Evolutionary conservation across 1,140 invertebrate species (phyloP), one percentile per base, ranked within the genome.

Genomic region (Plectrocnemia conspersa): DNA sequence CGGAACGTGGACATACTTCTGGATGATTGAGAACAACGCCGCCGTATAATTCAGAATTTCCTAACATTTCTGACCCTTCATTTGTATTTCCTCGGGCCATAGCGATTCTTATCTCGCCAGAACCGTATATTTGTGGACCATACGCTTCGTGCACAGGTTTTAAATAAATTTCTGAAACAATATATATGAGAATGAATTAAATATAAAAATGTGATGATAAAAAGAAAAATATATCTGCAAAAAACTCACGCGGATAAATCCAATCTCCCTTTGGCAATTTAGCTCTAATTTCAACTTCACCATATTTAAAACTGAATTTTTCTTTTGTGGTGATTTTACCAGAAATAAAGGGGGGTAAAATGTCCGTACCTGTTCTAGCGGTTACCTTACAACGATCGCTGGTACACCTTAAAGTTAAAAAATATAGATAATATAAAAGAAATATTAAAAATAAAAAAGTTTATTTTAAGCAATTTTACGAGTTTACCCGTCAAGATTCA

Each of bases 231-330:
- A 29, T 7, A 29, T n/a, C n/a, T n/a, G n/a, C n/a, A n/a, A n/a
- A n/a, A n/a, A n/a, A n/a, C n/a, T 44, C 68, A 82, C 85, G 80
- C 68, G 87, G 86, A 77, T 84, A 84, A 1, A 90, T 58, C 87
- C 88, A 91, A 67, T 86, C 85, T 33, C 87, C 88, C 58, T 73
- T 70, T 0, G 88, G 86, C 62, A 90, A 67, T 66, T 85, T 88
- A 0, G 87, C 87, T 7, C 78, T 72, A 3, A 90, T 75, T 66
- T 89, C 86, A 11, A 90, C 75, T 63, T 75, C 77, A 11, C 87
- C 88, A 61, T 84, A 90, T 57, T 77, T 79, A 64, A 87, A 86
- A 54, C 69, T 72, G 59, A 90, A 87, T 13, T 70, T 73, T 23
- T 80, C 68, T 50, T 78, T 79, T 0, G 85, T 86, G 18, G 80